Conservation (phyloP, 2,888 invertebrate species). For the Erebia aethiops region DNA sequence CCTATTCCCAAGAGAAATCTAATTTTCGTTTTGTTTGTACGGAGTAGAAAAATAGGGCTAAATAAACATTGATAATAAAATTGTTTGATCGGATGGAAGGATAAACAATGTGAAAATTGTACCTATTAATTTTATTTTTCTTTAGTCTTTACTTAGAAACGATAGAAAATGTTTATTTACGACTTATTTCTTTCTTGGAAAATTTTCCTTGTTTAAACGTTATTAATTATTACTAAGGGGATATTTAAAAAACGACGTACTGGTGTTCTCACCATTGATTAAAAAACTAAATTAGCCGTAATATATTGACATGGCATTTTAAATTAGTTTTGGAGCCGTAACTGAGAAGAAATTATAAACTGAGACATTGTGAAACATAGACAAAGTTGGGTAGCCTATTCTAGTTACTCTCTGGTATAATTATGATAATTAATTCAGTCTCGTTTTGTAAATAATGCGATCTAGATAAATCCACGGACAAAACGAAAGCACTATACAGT, state of each 20-base stretch:
- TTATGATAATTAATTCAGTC: conserved; percentile 22
- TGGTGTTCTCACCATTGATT: too few species aligned
- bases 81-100: neutral
- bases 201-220: too few species aligned
- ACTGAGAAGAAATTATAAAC: neutral
- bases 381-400: neutral
- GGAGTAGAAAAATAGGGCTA: neutral
- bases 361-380: neutral
- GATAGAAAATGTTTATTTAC: neutral
- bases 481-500: conserved; percentile 1
- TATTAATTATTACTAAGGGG: too few species aligned
- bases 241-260: too few species aligned
- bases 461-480: conserved; percentile 27
- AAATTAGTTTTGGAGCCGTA: neutral
- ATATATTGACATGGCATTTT: neutral
- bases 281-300: neutral
- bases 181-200: too few species aligned
- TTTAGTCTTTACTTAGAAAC: neutral
- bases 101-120: neutral
- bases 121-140: neutral
- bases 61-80: neutral
- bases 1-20: neutral
- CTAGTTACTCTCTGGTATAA: neutral
- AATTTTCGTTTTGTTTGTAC: neutral
- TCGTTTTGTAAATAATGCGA: conserved; percentile 23